phyloP scores from a whole-genome alignment of 2,888 invertebrate species.

The Orthosia gracilis region DNA sequence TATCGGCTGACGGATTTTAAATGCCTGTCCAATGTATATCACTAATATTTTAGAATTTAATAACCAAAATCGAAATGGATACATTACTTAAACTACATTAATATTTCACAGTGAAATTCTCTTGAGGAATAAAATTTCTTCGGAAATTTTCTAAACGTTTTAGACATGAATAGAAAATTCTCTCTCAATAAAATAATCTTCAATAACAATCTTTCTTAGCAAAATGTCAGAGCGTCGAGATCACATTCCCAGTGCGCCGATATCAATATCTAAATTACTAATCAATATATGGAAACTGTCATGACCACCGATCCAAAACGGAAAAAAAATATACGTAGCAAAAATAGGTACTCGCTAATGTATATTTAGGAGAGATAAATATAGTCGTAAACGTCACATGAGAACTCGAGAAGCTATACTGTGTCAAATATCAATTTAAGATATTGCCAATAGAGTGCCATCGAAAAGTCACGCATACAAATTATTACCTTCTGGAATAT shows the following conservation, averaged over 20 bases:
- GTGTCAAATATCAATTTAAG: constrained; percentile 84
- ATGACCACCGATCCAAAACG: constrained; percentile 62
- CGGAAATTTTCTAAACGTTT: constrained; percentile 14
- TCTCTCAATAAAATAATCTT: constrained; percentile 32
- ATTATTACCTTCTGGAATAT: constrained; percentile 61
- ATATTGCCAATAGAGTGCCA: constrained; percentile 76
- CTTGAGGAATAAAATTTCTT: neutral
- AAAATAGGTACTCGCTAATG: constrained; percentile 70
- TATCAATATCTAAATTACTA: constrained; percentile 76
- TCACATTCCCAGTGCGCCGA: constrained; percentile 65
- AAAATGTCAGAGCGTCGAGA: constrained; percentile 57
- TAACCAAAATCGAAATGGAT: neutral
- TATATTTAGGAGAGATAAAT: constrained; percentile 76
- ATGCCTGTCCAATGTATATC: neutral
- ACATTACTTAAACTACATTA: neutral
- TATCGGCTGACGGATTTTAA: constrained; percentile 2
- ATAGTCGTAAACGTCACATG: constrained; percentile 78
- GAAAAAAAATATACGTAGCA: constrained; percentile 58
- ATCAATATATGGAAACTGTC: constrained; percentile 71
- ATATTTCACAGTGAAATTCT: neutral
- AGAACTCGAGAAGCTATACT: constrained; percentile 70
- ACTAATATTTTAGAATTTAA: neutral
- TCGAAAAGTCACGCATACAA: constrained; percentile 65
- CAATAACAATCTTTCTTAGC: constrained; percentile 54
- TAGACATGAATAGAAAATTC: constrained; percentile 5